Evolutionary conservation across 2,797 vertebrate species (phyloP).

Genomic region (Sphenopsis melanotis): DNA sequence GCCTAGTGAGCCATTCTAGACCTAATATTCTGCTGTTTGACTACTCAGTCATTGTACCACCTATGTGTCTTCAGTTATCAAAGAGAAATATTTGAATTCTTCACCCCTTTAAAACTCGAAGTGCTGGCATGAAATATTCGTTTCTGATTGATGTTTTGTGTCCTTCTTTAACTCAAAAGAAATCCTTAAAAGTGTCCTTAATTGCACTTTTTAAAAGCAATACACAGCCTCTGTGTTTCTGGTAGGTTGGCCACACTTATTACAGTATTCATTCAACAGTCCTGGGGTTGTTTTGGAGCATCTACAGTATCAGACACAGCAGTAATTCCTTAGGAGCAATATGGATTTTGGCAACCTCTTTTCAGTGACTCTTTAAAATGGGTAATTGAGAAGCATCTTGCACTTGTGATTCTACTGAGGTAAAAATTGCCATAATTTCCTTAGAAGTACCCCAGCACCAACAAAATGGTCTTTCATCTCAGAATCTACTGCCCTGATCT

Average conservation of each 20-base stretch:
- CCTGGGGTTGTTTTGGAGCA: slow-evolving; percentile 15
- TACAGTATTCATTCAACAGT: slow-evolving; percentile 2
- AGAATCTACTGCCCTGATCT: not conserved
- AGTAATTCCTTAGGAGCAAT: not conserved
- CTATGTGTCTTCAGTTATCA: not conserved
- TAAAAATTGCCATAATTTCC: not conserved
- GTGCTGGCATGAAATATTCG: not conserved
- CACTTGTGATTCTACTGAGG: not conserved
- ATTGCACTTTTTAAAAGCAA: not conserved
- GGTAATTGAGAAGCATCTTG: not conserved
- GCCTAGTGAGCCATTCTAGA: not conserved
- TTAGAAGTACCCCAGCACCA: not conserved
- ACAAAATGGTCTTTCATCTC: not conserved
- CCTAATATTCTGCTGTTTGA: not conserved
- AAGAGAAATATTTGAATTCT: not conserved
- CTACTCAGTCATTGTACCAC: not conserved
- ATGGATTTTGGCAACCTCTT: not conserved
- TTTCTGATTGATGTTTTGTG: not conserved
- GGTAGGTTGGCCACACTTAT: not conserved
- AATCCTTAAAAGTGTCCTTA: not conserved
- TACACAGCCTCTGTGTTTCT: not conserved
- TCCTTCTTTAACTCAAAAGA: not conserved
- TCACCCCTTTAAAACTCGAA: not conserved
- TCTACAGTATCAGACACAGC: not conserved
- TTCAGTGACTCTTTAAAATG: not conserved